phyloP scores from a whole-genome alignment of 2,113 vertebrate species.

The Myotis brandtii region DNA sequence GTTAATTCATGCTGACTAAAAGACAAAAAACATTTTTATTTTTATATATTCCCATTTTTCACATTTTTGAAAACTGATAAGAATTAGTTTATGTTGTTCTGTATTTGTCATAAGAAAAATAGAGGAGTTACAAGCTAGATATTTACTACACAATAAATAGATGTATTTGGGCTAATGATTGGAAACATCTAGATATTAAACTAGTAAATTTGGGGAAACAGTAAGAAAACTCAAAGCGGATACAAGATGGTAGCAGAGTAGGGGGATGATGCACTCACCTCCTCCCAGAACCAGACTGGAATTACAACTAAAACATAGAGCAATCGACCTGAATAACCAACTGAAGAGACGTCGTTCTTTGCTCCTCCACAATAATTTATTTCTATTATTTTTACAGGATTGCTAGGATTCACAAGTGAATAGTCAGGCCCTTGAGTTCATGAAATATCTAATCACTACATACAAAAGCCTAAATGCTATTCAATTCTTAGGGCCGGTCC shows the following conservation, averaged over 20 bases:
- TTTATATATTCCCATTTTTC: neutral
- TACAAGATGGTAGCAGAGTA: neutral
- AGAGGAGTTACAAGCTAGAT: neutral
- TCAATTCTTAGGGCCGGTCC: neutral
- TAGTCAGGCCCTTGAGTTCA: constrained; percentile 46
- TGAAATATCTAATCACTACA: constrained; percentile 32
- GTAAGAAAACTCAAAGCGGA: neutral
- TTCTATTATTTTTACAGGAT: constrained; percentile 61
- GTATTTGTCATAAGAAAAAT: neutral
- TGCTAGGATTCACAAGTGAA: constrained; percentile 49
- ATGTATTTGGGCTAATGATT: neutral
- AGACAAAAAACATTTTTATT: neutral
- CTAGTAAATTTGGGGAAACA: neutral
- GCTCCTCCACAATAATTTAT: constrained; percentile 32
- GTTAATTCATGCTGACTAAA: neutral
- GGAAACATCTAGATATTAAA: neutral
- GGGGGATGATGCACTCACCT: neutral
- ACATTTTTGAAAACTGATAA: neutral
- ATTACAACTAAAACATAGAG: neutral
- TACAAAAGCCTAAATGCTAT: constrained; percentile 18
- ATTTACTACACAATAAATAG: neutral
- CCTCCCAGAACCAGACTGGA: neutral
- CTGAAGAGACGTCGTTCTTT: constrained; percentile 57
- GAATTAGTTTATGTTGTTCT: neutral
- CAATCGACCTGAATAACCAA: neutral